Conservation (phyloP, 2,888 invertebrate genomes). For the Pristionchus entomophagus region DNA sequence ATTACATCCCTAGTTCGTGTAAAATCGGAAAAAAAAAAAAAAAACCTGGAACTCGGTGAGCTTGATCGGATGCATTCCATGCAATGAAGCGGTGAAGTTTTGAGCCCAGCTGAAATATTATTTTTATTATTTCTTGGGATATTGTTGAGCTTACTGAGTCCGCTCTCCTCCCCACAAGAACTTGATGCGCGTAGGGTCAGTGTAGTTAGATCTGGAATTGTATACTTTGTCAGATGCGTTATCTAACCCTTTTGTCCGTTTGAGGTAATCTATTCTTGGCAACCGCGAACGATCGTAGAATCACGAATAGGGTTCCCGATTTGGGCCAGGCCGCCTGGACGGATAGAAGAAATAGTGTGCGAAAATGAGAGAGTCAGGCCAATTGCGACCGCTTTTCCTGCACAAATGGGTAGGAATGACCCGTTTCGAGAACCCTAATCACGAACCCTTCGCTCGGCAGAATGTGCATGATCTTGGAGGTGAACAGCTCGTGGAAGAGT, state of each 20-base stretch:
- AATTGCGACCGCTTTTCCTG: not conserved
- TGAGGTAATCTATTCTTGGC: no score
- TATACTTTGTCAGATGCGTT: not conserved
- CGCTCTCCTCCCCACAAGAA: constrained; percentile 9
- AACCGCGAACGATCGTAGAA: no score
- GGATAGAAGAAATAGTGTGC: no score
- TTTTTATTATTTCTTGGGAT: not conserved
- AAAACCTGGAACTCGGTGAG: not conserved
- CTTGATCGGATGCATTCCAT: constrained; percentile 5
- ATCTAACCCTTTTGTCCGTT: not conserved
- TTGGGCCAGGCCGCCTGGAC: no score
- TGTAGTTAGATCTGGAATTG: not conserved
- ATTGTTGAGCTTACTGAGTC: not conserved
- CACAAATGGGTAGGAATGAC: not conserved
- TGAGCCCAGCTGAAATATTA: not conserved
- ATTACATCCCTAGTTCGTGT: no score
- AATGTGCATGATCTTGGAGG: constrained; percentile 3
- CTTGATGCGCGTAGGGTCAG: not conserved
- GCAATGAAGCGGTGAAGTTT: not conserved
- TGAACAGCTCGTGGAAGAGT: constrained; percentile 22
- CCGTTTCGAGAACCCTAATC: no score
- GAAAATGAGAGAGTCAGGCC: no score
- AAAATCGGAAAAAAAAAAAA: no score
- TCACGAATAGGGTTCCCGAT: no score
- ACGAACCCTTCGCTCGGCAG: constrained; percentile 37